These are phyloP conservation scores for Neotoma lepida DNA, from an alignment of 2,113 vertebrate genomes.

Conservation along the genomic window DNA sequence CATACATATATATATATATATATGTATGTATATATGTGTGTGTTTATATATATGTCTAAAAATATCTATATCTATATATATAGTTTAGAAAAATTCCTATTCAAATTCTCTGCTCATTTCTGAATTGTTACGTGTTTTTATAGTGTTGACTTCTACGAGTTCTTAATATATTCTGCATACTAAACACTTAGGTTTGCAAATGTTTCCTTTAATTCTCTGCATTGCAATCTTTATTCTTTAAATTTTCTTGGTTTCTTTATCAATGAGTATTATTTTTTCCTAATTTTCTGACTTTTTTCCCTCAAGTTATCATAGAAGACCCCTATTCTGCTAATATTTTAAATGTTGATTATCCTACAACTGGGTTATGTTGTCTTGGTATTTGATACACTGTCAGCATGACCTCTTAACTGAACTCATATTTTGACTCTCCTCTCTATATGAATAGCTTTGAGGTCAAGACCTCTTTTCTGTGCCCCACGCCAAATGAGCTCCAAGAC, in stretches of 20 bases:
- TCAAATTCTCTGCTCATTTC: constrained; percentile 44
- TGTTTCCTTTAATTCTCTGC: constrained; percentile 1
- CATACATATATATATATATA: neutral
- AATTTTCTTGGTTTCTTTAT: constrained; percentile 18
- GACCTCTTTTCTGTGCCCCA: neutral
- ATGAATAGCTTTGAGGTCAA: constrained; percentile 46
- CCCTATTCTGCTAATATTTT: neutral
- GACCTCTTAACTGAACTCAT: constrained; percentile 2
- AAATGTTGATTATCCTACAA: neutral
- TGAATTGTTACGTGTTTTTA: constrained; percentile 37
- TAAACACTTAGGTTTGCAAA: constrained; percentile 14
- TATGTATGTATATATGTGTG: too few relatives aligned
- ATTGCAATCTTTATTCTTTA: constrained; percentile 10
- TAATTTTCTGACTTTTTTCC: neutral
- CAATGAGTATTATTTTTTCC: neutral
- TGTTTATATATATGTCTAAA: too few relatives aligned
- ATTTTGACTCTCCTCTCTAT: neutral
- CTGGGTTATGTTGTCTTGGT: constrained; percentile 30
- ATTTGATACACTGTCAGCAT: neutral
- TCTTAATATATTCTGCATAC: constrained; percentile 34
- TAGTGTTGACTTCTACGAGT: constrained; percentile 25
- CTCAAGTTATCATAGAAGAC: constrained; percentile 25
- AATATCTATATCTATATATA: too few relatives aligned
- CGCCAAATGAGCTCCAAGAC: neutral
- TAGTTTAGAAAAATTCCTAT: constrained; percentile 28